Base-by-base conservation (phyloP, 2,888 invertebrate species). In the Elmis aenea region DNA sequence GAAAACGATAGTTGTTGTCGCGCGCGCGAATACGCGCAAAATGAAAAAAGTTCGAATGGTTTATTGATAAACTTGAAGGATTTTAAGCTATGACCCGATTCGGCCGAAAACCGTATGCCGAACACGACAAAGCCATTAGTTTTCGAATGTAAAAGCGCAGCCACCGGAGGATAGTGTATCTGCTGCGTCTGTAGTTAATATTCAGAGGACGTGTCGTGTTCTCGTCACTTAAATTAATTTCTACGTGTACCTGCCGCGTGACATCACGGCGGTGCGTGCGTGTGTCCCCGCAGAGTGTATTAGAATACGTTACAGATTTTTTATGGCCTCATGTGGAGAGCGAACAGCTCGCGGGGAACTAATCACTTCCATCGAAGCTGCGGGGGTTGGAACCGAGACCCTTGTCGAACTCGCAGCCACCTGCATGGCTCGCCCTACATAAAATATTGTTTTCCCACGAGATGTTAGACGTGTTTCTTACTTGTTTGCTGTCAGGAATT, bases 151-250 rank as follows among this genome's bases (percentile, higher is more conserved):
- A 33, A 38, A 42, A 38, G 30, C 33, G 29, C 31, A 29, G 41
- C 26, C 27, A 25, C 33, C 14, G 37, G 30, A 5, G 18, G 18
- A 18, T 18, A 42, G 42, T 38, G 42, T 38, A 38, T 42, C 42
- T 42, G 31, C 34, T 38, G 38, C 33, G 30, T 33, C 30, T 30
- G 37, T 29, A 30, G 33, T 42, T 42, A 42, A 42, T 42, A 42
- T 37, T 42, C 42, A 27, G 35, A 37, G 38, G 34, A 5, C 8
- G 38, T 38, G 38, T 34, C 33, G 37, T 42, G 37, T 38, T 38
- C 33, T 33, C 42, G 33, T 33, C 31, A 29, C 38, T 42, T 42
- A 34, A 42, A 42, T 42, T 42, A 42, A 42, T 42, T 37, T 42
- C 33, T 42, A 38, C 42, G 42, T 27, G 42, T 42, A 38, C 33